Evolutionary conservation across 1,140 invertebrate species (phyloP).

Genomic region (Carposina sasakii): DNA sequence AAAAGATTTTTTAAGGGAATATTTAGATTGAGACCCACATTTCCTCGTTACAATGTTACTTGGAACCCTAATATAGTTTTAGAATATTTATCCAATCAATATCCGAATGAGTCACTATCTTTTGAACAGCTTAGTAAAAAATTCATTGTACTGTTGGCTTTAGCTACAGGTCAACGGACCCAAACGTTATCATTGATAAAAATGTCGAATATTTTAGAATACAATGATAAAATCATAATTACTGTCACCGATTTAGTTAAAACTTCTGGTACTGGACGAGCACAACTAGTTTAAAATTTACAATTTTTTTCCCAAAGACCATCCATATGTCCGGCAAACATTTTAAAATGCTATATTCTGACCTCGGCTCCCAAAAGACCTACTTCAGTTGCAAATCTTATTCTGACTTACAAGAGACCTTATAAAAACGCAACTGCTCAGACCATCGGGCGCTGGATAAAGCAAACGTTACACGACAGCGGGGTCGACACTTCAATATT

Average conservation of each 20-base stretch:
- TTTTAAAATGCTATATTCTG: neutral
- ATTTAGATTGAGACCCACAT: constrained; percentile 14
- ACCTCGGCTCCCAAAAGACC: neutral
- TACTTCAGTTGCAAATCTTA: neutral
- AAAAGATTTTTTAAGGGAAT: constrained; percentile 20
- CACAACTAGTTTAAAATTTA: neutral
- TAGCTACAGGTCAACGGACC: neutral
- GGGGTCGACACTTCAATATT: neutral
- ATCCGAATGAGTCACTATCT: neutral
- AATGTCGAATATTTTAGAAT: neutral
- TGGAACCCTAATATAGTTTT: constrained; percentile 16
- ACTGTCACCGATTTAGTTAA: neutral
- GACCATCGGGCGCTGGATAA: constrained; percentile 3
- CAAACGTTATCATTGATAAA: constrained; percentile 1
- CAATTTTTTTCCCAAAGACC: neutral
- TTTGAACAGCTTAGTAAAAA: neutral
- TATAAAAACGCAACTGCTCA: constrained; percentile 8
- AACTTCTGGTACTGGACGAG: neutral
- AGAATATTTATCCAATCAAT: constrained; percentile 1
- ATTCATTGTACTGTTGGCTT: neutral
- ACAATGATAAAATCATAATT: neutral
- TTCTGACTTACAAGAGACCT: neutral
- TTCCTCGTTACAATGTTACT: constrained; percentile 11
- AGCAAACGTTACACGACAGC: neutral
- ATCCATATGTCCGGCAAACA: neutral